These are phyloP conservation scores for chimpanzee (Pan troglodytes) DNA, from an alignment of 2,113 vertebrate species.

Conservation along the genomic window NHGRI_mPanTro3-v2.1_pri NC_072402.2:136877501-136878000, in stretches of 20 bases:
- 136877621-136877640: background rate
- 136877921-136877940: constrained; percentile 65
- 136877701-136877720: background rate
- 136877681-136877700: background rate
- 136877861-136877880: constrained; percentile 46
- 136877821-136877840: background rate
- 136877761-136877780: background rate
- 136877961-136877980: constrained; percentile 76
- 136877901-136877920: constrained; percentile 70
- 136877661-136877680: background rate
- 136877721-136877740: constrained; percentile 1
- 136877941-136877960: constrained; percentile 70
- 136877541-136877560: background rate
- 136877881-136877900: constrained; percentile 46
- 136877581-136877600: background rate
- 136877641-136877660: background rate
- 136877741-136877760: background rate
- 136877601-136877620: background rate
- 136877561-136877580: background rate
- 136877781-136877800: constrained; percentile 24
- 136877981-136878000: constrained; percentile 81
- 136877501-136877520: background rate
- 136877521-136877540: background rate
- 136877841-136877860: background rate
- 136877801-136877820: background rate